Percentiles rank a stretch among this genome's conserved stretches.
phyloP scores from a whole-genome alignment of 1,140 invertebrate genomes.

The Danaus melanippus region DNA sequence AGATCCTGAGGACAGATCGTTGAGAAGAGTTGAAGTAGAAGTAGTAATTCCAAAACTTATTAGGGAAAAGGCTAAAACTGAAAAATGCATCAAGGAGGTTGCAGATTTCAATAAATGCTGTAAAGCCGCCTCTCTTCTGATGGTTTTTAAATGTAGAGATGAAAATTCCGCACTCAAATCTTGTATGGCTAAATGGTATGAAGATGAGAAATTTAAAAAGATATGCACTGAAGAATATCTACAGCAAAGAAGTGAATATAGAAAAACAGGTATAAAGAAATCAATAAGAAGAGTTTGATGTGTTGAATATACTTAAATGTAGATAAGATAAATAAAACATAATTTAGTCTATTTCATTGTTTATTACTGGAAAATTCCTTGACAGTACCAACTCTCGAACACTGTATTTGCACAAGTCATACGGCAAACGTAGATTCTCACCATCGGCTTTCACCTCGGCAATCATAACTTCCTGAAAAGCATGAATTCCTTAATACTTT shows the following conservation, averaged over 20 bases:
- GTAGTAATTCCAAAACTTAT: conserved; percentile 89
- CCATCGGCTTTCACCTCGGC: conserved; percentile 44
- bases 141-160: conserved; percentile 82
- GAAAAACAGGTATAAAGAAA: conserved; percentile 82
- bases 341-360: conserved; percentile 52
- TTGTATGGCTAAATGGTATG: conserved; percentile 84
- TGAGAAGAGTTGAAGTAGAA: conserved; percentile 88
- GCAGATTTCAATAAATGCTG: conserved; percentile 84
- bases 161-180: conserved; percentile 79
- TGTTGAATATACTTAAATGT: conserved; percentile 9
- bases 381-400: conserved; percentile 53
- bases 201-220: conserved; percentile 81
- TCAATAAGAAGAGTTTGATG: conserved; percentile 59
- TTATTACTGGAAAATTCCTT: conserved; percentile 61
- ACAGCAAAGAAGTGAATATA: conserved; percentile 83
- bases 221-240: conserved; percentile 86
- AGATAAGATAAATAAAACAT: conserved; percentile 37
- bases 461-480: conserved; percentile 63
- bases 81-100: conserved; percentile 84
- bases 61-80: conserved; percentile 81
- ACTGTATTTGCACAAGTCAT: conserved; percentile 46
- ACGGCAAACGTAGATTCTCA: conserved; percentile 30
- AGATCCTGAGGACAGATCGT: conserved; percentile 85
- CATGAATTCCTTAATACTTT: conserved; percentile 2
- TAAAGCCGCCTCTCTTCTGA: conserved; percentile 76